These are phyloP conservation scores for Anoplolepis gracilipes DNA, from an alignment of 1,140 invertebrate genomes.

Conservation along the genomic window DNA sequence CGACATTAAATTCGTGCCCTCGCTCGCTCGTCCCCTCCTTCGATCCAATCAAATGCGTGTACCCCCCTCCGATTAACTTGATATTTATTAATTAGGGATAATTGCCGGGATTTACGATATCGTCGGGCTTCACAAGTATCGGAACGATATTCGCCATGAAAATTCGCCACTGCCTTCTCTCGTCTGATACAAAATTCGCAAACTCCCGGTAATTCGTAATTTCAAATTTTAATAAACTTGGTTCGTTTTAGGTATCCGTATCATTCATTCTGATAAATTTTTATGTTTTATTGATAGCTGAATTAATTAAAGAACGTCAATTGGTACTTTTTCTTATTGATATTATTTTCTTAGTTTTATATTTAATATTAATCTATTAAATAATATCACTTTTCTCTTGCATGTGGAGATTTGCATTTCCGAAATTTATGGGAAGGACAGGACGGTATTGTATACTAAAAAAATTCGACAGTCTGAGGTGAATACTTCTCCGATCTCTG, in stretches of 20 bases:
- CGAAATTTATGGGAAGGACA: slow-evolving; percentile 11
- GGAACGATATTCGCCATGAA: background rate
- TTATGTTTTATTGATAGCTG: background rate
- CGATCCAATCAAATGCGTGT: background rate
- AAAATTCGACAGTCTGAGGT: slow-evolving; percentile 15
- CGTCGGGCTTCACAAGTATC: slow-evolving; percentile 65
- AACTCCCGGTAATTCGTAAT: background rate
- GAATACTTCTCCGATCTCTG: slow-evolving; percentile 27
- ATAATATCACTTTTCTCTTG: background rate
- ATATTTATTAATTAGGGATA: slow-evolving; percentile 82
- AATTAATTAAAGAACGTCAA: background rate
- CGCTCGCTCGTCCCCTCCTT: slow-evolving; percentile 47
- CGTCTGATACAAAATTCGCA: background rate
- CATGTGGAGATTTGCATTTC: background rate
- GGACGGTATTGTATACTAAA: background rate
- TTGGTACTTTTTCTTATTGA: too few relatives aligned
- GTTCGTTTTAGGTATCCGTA: background rate
- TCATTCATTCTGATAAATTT: background rate
- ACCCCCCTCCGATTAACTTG: slow-evolving; percentile 69
- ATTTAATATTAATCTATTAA: background rate
- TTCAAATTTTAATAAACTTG: background rate
- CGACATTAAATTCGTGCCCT: slow-evolving; percentile 77
- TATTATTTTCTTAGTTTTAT: too few relatives aligned
- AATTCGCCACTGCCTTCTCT: slow-evolving; percentile 18
- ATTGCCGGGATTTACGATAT: slow-evolving; percentile 82